Conservation (phyloP, 2,113 vertebrate species). For the Protomyctophum bolini region DNA sequence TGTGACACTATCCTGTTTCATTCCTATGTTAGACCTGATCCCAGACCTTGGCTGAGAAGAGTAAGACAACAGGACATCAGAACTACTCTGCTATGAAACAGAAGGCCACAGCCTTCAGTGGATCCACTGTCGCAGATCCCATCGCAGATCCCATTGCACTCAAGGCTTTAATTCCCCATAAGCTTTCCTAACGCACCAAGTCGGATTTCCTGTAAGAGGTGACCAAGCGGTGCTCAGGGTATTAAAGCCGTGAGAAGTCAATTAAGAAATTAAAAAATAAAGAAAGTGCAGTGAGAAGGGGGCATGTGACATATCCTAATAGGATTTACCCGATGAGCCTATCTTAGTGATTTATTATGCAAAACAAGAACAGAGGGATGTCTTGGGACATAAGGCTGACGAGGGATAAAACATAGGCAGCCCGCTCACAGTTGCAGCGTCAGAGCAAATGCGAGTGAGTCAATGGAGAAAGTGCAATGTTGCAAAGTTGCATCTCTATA, state of each 20-base stretch:
- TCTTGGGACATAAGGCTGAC: conserved; percentile 19
- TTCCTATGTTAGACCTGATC: not conserved
- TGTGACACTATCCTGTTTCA: conserved; percentile 46
- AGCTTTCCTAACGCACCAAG: conserved; percentile 56
- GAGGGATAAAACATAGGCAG: conserved; percentile 26
- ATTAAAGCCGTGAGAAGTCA: conserved; percentile 59
- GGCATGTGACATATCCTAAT: conserved; percentile 7
- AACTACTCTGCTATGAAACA: conserved; percentile 27
- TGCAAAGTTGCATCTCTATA: conserved; percentile 50
- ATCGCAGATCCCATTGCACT: conserved; percentile 44
- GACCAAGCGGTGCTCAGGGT: conserved; percentile 43
- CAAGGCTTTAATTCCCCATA: conserved; percentile 58
- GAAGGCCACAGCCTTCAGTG: not conserved
- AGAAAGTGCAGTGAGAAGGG: conserved; percentile 11
- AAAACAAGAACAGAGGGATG: not conserved
- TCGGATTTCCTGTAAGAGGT: conserved; percentile 47
- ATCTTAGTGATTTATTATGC: conserved; percentile 8
- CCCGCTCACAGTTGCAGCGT: conserved; percentile 25
- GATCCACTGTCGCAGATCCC: conserved; percentile 36
- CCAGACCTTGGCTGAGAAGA: conserved; percentile 20
- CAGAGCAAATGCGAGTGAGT: conserved; percentile 32
- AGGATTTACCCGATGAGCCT: conserved; percentile 11
- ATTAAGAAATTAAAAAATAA: conserved; percentile 54
- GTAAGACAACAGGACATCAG: conserved; percentile 29
- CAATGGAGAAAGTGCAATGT: conserved; percentile 50